Evolutionary conservation across 2,888 invertebrate species (phyloP), one percentile per base, ranked within the genome.

Genomic region (Coenonympha arcania): DNA sequence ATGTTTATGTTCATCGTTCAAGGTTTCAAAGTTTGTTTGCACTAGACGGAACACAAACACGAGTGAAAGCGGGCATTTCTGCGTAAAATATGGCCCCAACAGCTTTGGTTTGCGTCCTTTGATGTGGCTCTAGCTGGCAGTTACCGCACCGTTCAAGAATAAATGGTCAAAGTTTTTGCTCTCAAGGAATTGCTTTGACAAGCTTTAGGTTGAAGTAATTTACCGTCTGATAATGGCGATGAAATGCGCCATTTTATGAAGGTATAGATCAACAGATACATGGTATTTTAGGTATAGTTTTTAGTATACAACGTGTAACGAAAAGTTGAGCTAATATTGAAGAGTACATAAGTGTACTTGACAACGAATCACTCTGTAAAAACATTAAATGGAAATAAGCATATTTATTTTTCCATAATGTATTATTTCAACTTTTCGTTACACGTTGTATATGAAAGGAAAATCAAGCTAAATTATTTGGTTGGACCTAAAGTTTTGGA

Each of bases 81-180:
- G 44, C 26, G 50, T 56, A 50, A 58, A 49, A 56, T 48, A 52
- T 50, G 37, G 16, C 37, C 41, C 26, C 18, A 50, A 40, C 33
- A 39, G 47, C 28, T 26, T 37, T 39, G 48, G 41, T 36, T 26
- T 36, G 36, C 24, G 47, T 33, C 55, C 51, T 57, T 55, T 57
- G 57, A 57, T 55, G 44, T 53, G 31, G 39, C 48, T 41, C 37
- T 43, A 30, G 54, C 51, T 34, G 31, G 19, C 44, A 49, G 43
- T 49, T 39, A 28, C 50, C 48, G 42, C 48, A 34, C 49, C 30
- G 51, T 47, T 45, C 31, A 47, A 50, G 42, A 68, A 68, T 69
- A 73, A 75, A 73, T 73, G 59, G 66, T 68, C 62, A 63, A 73
- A 76, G 66, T 73, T 74, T 69, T 63, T 62, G 59, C 62, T 61